Evolutionary conservation across 2,888 invertebrate species (phyloP), one percentile per base, ranked within the genome.

Genomic region (Drosophila paranaensis): DNA sequence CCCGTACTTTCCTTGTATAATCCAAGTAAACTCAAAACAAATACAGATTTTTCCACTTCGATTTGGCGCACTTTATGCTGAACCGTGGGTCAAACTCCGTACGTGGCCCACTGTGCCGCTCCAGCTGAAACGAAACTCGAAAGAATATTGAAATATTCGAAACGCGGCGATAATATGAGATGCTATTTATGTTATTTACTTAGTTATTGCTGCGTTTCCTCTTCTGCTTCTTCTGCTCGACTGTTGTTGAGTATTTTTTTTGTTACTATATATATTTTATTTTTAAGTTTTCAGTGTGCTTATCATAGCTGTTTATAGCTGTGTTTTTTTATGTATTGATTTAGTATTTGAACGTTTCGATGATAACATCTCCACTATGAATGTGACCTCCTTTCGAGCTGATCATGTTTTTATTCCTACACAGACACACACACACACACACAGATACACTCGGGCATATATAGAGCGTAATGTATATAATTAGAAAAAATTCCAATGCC

Each of bases 321-420:
- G 33, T 50, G 48, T 40, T 30, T 54, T 54, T 91, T 91, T 91
- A 88, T 90, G 89, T 91, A 91, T 91, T 91, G 91, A 91, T 90
- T 91, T 91, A 91, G 91, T 91, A 91, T 90, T 91, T 90, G 85
- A 90, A 82, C 83, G 88, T 81, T 82, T 81, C 63, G 87, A 82
- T 90, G 91, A 91, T 91, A 91, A 91, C 91, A 91, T 91, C 91
- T 88, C 89, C 82, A 81, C 85, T 89, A 86, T 86, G 74, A 91
- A 79, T 85, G 78, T 91, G 91, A 91, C 91, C 91, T 91, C 91
- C 91, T 91, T 91, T 81, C 78, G 65, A 79, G 71, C 69, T 73
- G 55, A 40, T 30, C 37, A 54, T 54, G 40, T 40, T 54, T 75
- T 71, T 33, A 16, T 50, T 50, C 30, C 73, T 58, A 20, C 16